Evolutionary conservation across 1,140 invertebrate species (phyloP), one percentile per base, ranked within the genome.

Genomic region (Argopecten irradians): DNA sequence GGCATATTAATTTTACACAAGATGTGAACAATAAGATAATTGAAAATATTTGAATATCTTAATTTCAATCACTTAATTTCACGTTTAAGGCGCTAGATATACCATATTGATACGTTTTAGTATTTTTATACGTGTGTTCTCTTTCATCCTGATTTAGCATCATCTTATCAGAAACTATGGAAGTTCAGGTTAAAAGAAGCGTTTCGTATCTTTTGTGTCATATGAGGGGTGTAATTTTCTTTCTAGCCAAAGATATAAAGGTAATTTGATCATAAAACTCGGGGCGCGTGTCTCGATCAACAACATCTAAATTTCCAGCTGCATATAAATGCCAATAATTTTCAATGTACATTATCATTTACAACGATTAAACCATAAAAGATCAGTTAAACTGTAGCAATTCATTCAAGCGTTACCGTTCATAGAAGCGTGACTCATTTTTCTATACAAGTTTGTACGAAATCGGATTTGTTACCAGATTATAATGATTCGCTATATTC

Each of bases 131-230:
- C 8, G 9, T 11, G 55, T 71, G 55, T 5, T 71, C 55, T 71
- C 22, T 71, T 71, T 71, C 22, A 71, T 71, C 55, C n/a, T 28
- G 55, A 71, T 71, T 1, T 11, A 3, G n/a, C 14, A 71, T 71
- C 55, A 28, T 28, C 16, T 71, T 71, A 28, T 28, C 28, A 71
- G 1, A 71, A 71, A 71, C 55, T 71, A 5, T 71, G 55, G 55
- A 71, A 71, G n/a, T 71, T 71, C 22, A n/a, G 28, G n/a, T 71
- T n/a, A 71, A 71, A 16, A 71, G 55, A 71, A 71, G 55, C 22
- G 55, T 71, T 71, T n/a, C 55, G 55, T 71, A 71, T 71, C 55
- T 71, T 71, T 71, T 71, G 55, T 71, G 55, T 71, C 55, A 71
- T n/a, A 71, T 71, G 55, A 71, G 55, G 55, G 55, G 55, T 71